phyloP scores from a whole-genome alignment of 1,140 invertebrate species.

The Ruditapes philippinarum region DNA sequence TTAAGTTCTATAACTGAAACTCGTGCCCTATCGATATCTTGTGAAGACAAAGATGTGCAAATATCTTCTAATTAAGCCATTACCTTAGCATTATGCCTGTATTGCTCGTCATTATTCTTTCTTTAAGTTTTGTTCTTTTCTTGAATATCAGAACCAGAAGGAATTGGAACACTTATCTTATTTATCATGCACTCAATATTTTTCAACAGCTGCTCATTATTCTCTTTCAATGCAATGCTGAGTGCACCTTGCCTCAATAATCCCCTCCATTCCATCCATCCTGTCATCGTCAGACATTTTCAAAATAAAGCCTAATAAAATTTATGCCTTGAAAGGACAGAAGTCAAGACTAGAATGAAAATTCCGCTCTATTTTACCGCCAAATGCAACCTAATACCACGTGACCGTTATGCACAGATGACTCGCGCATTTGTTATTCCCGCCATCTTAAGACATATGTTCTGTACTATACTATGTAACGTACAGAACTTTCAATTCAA shows the following conservation, averaged over 20 bases:
- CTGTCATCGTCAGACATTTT: background rate
- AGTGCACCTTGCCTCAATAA: background rate
- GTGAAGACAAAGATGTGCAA: background rate
- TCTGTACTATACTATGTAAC: background rate
- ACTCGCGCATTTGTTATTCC: background rate
- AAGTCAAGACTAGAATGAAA: background rate
- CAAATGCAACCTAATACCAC: background rate
- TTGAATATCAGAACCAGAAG: background rate
- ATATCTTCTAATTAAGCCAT: background rate
- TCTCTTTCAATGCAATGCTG: background rate
- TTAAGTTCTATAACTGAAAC: constrained; percentile 29
- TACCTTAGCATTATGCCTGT: constrained; percentile 1
- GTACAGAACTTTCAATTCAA: background rate
- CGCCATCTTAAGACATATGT: background rate
- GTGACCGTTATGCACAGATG: background rate
- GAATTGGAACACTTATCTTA: constrained; percentile 8
- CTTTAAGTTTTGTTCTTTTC: background rate
- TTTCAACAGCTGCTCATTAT: background rate
- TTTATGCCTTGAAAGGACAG: background rate
- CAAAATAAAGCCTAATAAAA: background rate
- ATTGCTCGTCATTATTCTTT: constrained; percentile 48
- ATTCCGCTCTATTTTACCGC: background rate
- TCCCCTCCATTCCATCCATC: background rate
- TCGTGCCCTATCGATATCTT: background rate
- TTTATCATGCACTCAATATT: background rate